Conservation (phyloP, 1,140 invertebrate species). For the Leptoteleia sp. region DNA sequence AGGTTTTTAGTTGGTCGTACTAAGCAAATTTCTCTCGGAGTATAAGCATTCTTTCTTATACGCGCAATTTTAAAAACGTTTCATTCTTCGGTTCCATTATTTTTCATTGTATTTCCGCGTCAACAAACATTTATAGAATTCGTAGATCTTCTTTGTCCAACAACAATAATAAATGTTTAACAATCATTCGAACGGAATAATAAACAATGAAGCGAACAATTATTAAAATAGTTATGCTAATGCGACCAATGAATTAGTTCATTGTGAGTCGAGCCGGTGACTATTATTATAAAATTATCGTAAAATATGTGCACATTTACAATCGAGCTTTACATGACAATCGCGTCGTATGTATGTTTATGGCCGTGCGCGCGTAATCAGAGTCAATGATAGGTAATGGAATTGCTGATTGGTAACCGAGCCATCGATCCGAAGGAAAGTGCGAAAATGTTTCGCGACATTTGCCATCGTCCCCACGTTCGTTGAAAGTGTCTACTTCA, state of each 20-base stretch:
- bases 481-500: conserved; percentile 67
- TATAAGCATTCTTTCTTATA: too few species aligned
- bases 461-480: conserved; percentile 40
- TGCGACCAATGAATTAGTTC: not conserved
- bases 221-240: not conserved
- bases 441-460: conserved; percentile 31
- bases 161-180: too few species aligned
- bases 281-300: not conserved
- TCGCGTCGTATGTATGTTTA: not conserved
- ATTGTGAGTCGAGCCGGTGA: not conserved
- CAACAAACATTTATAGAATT: too few species aligned
- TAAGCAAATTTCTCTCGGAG: too few species aligned
- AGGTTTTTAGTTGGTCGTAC: too few species aligned
- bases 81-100: too few species aligned
- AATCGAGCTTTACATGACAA: not conserved
- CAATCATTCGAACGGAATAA: too few species aligned
- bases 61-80: too few species aligned
- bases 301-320: not conserved
- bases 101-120: too few species aligned
- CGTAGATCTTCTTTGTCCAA: too few species aligned
- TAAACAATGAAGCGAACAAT: too few species aligned
- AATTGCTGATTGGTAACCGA: not conserved
- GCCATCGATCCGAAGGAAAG: not conserved
- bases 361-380: too few species aligned
- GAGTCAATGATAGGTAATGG: not conserved